phyloP scores from a whole-genome alignment of 2,888 invertebrate genomes.

The Tenthredo distinguenda region DNA sequence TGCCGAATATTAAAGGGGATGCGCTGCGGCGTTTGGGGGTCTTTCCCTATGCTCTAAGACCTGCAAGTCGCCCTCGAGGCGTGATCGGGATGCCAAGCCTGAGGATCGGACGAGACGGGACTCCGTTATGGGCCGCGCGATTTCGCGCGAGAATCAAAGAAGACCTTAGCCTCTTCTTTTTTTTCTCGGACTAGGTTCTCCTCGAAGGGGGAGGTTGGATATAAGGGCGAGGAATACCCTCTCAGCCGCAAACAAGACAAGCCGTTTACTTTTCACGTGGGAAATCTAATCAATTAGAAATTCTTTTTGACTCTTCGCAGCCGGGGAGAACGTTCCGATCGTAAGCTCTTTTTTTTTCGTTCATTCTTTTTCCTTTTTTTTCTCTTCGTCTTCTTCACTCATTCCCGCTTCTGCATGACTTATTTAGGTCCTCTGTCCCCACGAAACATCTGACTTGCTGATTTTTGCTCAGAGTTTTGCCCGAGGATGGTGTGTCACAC shows the following conservation, averaged over 20 bases:
- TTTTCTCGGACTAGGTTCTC: neutral
- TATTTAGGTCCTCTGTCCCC: constrained; percentile 25
- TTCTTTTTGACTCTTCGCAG: neutral
- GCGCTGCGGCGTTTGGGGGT: constrained; percentile 4
- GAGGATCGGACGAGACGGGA: constrained; percentile 68
- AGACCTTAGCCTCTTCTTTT: constrained; percentile 12
- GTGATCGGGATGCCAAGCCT: constrained; percentile 76
- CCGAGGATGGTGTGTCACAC: constrained; percentile 53
- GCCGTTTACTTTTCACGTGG: constrained; percentile 34
- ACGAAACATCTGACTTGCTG: constrained; percentile 73
- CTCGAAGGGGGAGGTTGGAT: neutral
- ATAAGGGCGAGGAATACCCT: neutral
- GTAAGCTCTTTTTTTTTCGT: neutral
- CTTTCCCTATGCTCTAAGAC: constrained; percentile 13
- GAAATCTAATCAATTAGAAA: constrained; percentile 44
- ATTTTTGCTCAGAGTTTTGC: constrained; percentile 66
- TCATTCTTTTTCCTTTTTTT: neutral
- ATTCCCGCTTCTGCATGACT: constrained; percentile 13
- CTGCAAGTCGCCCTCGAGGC: constrained; percentile 67
- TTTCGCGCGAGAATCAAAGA: constrained; percentile 47
- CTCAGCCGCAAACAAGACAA: constrained; percentile 22
- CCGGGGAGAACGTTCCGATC: neutral
- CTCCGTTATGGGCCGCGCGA: constrained; percentile 66
- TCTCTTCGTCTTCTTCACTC: neutral
- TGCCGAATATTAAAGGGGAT: constrained; percentile 50